phyloP scores from a whole-genome alignment of 1,140 invertebrate genomes.

The Drosophila santomea region DNA sequence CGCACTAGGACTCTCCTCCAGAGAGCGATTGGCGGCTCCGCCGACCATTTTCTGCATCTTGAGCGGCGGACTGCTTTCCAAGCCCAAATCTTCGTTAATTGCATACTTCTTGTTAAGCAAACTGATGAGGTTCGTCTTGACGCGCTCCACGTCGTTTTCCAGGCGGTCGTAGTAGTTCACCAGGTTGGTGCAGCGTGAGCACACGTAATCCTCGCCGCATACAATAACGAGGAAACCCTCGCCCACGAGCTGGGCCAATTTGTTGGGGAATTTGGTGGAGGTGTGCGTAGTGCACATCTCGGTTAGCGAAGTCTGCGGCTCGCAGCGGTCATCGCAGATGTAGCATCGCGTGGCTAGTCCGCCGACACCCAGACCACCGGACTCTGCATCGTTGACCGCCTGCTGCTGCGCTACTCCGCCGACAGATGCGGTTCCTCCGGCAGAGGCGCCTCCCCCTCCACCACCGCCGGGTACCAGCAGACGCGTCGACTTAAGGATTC shows the following conservation, averaged over 20 bases:
- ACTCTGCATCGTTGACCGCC: constrained; percentile 52
- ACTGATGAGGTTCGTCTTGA: constrained; percentile 78
- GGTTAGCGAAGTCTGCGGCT: constrained; percentile 67
- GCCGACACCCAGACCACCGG: constrained; percentile 9
- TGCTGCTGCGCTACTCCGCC: constrained; percentile 42
- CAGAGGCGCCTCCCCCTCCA: constrained; percentile 26
- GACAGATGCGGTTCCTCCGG: background rate
- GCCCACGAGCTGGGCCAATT: constrained; percentile 81
- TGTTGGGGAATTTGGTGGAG: constrained; percentile 83
- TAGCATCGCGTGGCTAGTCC: constrained; percentile 67
- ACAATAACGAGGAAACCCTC: constrained; percentile 83
- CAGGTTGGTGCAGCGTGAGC: constrained; percentile 81
- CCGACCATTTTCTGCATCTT: constrained; percentile 79
- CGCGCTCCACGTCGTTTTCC: constrained; percentile 82
- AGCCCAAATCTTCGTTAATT: constrained; percentile 74
- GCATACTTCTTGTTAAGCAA: constrained; percentile 83
- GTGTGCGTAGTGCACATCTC: constrained; percentile 80
- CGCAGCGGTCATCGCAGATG: constrained; percentile 74
- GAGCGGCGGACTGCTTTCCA: constrained; percentile 56
- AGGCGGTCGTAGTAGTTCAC: constrained; percentile 83
- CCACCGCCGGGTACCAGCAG: constrained; percentile 51
- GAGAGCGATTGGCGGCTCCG: constrained; percentile 54
- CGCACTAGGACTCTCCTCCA: constrained; percentile 50
- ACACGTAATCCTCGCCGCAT: constrained; percentile 82
- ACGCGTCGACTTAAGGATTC: constrained; percentile 76